Conservation (phyloP, 2,113 vertebrate genomes). For the Melanerpes formicivorus region DNA sequence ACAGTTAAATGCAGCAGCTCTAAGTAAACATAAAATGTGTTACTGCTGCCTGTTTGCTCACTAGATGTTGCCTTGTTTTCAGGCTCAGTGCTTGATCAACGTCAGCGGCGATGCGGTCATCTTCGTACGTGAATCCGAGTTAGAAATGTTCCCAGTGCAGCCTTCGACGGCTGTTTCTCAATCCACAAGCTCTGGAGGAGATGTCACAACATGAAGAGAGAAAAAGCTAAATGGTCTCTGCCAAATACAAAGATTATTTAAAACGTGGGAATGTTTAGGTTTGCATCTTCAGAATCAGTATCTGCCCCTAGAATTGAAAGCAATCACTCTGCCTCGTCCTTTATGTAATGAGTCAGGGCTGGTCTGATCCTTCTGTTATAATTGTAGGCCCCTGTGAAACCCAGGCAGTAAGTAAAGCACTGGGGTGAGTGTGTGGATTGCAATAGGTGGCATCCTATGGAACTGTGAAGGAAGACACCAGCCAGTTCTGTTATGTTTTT, state of each 20-base stretch:
- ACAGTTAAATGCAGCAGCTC: background rate
- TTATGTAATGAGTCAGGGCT: background rate
- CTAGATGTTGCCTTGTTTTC: background rate
- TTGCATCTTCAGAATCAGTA: slow-evolving; percentile 44
- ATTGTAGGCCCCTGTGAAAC: background rate
- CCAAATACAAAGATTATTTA: background rate
- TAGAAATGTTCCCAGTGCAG: slow-evolving; percentile 76
- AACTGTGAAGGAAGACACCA: background rate
- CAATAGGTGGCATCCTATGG: background rate
- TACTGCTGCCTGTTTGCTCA: background rate
- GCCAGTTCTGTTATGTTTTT: background rate
- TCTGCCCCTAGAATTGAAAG: background rate
- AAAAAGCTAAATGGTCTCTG: background rate
- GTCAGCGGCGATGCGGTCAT: slow-evolving; percentile 96
- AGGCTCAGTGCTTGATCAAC: slow-evolving; percentile 99
- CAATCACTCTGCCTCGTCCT: background rate
- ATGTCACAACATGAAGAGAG: slow-evolving; percentile 81
- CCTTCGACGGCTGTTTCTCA: slow-evolving; percentile 68
- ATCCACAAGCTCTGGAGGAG: slow-evolving; percentile 68
- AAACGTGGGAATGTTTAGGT: background rate
- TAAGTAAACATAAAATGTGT: rapidly evolving
- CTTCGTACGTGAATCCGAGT: slow-evolving; percentile 88
- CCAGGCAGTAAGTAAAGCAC: background rate
- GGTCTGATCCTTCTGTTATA: background rate
- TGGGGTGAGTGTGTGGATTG: background rate